A percentile compares a stretch with the other conserved stretches of the same genome.
phyloP scores from a whole-genome alignment of 2,113 vertebrate species.

The Coregonus clupeaformis region DNA sequence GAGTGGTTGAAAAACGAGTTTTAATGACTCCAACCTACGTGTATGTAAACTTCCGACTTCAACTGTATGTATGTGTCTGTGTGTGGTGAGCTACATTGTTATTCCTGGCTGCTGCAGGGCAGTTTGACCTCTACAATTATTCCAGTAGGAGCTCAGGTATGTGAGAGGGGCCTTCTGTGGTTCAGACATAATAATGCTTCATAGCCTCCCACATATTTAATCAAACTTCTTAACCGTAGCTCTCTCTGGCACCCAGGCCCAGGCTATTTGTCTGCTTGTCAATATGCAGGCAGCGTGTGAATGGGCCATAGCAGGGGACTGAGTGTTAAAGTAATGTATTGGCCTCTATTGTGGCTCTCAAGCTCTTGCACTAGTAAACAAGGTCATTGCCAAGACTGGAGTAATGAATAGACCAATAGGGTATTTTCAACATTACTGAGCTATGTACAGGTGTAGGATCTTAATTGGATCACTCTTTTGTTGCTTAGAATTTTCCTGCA shows the following conservation, averaged over 20 bases:
- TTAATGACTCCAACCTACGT: too few species aligned
- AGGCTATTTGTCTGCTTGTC: neutral
- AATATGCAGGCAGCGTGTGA: conserved; percentile 3
- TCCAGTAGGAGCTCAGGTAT: conserved; percentile 25
- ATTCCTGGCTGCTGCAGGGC: too few species aligned
- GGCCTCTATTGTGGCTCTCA: neutral
- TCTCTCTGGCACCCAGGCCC: neutral
- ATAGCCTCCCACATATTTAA: neutral
- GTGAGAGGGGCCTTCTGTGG: conserved; percentile 28
- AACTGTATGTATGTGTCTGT: neutral
- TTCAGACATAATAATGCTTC: conserved; percentile 48
- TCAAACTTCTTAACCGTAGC: too few species aligned
- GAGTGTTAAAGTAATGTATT: neutral
- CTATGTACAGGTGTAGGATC: too few species aligned
- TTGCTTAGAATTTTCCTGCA: too few species aligned
- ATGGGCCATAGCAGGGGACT: neutral
- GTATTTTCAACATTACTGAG: too few species aligned
- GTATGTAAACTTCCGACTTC: too few species aligned
- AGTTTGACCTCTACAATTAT: neutral
- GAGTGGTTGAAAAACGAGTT: too few species aligned
- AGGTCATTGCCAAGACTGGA: neutral
- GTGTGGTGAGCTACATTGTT: conserved; percentile 2
- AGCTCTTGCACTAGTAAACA: too few species aligned
- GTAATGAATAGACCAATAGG: neutral
- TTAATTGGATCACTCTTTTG: too few species aligned